These are phyloP conservation scores for Montifringilla adamsi DNA, from an alignment of 2,113 vertebrate genomes.

Conservation along the genomic window DNA sequence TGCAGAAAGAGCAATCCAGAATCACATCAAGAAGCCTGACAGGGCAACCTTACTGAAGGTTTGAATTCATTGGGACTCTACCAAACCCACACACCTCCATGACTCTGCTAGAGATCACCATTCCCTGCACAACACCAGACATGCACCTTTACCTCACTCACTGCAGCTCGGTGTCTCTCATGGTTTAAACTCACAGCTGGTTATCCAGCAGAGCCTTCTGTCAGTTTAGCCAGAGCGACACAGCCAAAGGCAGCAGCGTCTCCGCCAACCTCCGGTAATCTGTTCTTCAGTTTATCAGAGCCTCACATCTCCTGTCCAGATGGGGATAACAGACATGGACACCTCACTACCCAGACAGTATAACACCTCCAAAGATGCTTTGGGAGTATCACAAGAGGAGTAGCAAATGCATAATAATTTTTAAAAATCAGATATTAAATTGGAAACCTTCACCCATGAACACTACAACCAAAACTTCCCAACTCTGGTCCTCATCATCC, in stretches of 20 bases:
- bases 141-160: neutral
- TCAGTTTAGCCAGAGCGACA: neutral
- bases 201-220: neutral
- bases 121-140: neutral
- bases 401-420: neutral
- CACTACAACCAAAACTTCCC: neutral
- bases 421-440: fast-evolving
- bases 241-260: neutral
- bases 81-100: fast-evolving
- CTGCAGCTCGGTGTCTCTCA: neutral
- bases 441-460: neutral
- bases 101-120: neutral
- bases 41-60: neutral
- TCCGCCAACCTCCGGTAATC: neutral
- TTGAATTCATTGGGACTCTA: neutral
- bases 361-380: neutral
- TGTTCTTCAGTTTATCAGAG: neutral
- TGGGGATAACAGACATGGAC: neutral
- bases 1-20: neutral
- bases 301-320: neutral
- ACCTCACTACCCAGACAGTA: neutral
- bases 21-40: neutral
- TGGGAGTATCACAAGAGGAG: neutral
- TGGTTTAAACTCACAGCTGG: neutral
- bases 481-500: neutral